phyloP scores from a whole-genome alignment of 2,888 invertebrate genomes.

The Amblyjoppa fuscipennis region DNA sequence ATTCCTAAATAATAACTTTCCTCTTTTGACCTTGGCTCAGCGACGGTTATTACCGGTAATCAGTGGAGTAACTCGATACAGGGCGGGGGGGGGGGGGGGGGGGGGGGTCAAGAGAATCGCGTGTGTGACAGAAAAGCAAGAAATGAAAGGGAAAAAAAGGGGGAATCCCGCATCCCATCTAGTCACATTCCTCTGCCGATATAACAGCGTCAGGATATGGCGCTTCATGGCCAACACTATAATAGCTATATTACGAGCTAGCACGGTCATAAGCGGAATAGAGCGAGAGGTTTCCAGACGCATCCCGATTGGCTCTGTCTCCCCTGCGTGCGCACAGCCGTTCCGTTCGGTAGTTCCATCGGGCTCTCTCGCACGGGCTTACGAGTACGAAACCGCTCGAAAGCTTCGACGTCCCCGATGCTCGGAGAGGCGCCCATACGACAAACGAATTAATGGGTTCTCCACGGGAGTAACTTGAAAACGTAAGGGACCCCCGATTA shows the following conservation, averaged over 20 bases:
- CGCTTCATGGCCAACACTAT: conserved; percentile 47
- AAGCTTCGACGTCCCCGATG: conserved; percentile 27
- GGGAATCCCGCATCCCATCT: conserved; percentile 40
- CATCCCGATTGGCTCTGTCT: conserved; percentile 1
- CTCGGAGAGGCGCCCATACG: conserved; percentile 44
- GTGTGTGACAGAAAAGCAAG: conserved; percentile 28
- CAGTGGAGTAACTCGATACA: conserved; percentile 47
- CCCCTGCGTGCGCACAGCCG: not conserved
- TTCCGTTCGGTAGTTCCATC: conserved; percentile 5
- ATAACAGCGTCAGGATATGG: conserved; percentile 55
- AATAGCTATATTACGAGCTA: conserved; percentile 58
- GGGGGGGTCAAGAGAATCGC: conserved; percentile 59
- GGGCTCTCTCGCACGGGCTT: not conserved
- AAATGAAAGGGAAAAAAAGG: conserved; percentile 11
- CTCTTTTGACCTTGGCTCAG: conserved; percentile 27
- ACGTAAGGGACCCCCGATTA: conserved; percentile 54
- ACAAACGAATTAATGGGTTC: conserved; percentile 61
- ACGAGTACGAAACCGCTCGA: not conserved
- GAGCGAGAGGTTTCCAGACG: conserved; percentile 14
- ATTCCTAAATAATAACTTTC: conserved; percentile 20
- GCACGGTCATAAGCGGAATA: conserved; percentile 34
- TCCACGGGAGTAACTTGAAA: conserved; percentile 56
- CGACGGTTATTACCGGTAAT: conserved; percentile 23
- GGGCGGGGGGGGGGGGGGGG: too few species aligned
- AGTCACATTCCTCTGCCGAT: conserved; percentile 51